These are phyloP conservation scores for Ceyx cyanopectus DNA, from an alignment of 2,113 vertebrate species.

Conservation along the genomic window DNA sequence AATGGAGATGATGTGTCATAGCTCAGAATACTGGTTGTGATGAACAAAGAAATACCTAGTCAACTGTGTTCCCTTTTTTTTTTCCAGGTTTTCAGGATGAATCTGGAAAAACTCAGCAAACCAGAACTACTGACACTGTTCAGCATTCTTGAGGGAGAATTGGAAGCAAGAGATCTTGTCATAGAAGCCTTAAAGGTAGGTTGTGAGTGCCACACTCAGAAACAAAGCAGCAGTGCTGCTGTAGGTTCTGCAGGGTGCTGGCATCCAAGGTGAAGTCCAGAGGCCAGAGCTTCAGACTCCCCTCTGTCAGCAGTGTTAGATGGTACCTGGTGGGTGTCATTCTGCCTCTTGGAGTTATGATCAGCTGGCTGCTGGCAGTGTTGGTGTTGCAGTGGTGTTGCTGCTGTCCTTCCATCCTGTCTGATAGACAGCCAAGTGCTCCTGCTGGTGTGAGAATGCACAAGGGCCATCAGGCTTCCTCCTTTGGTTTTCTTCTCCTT, in stretches of 20 bases:
- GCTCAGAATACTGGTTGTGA: neutral
- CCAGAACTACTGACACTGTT: conserved; percentile 93
- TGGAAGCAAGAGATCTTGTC: conserved; percentile 95
- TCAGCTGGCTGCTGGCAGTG: neutral
- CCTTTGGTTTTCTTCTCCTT: neutral
- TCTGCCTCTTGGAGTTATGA: neutral
- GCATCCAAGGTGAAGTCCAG: neutral
- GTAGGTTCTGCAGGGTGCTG: neutral
- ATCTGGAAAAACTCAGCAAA: conserved; percentile 96
- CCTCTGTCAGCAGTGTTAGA: neutral
- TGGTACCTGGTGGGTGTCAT: neutral
- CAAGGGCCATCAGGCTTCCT: neutral
- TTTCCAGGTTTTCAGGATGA: conserved; percentile 88
- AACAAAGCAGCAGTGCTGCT: neutral
- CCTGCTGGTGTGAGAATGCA: neutral
- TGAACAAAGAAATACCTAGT: neutral
- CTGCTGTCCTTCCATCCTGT: accelerated
- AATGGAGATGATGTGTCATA: neutral
- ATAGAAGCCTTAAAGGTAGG: conserved; percentile 96
- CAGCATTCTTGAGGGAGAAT: conserved; percentile 95
- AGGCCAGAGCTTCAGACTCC: neutral
- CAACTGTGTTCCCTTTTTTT: neutral
- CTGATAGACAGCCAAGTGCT: neutral
- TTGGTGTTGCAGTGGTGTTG: neutral
- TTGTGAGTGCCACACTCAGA: neutral